Percentiles rank a stretch among this genome's conserved stretches.
Evolutionary conservation across 2,113 vertebrate species (phyloP).

Genomic region (Phaetusa simplex): DNA sequence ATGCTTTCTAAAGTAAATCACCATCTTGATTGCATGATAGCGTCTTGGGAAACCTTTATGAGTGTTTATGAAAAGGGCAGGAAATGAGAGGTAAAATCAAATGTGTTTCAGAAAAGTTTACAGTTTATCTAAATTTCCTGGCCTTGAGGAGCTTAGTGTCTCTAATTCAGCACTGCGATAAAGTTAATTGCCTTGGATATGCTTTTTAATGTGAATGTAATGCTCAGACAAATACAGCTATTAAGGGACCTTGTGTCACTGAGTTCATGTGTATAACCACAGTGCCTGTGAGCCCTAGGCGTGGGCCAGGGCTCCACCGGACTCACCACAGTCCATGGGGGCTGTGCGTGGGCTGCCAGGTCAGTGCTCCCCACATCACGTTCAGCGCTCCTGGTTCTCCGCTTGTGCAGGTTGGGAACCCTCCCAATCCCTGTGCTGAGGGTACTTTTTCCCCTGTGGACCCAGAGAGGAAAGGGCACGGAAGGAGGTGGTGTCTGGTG

Average conservation of each 20-base stretch:
- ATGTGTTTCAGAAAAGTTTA: slow-evolving; percentile 1
- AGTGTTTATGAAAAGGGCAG: slow-evolving; percentile 7
- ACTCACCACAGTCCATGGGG: not conserved
- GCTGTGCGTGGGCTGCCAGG: not conserved
- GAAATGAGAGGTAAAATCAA: slow-evolving; percentile 21
- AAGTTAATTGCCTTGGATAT: not conserved
- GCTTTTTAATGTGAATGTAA: not conserved
- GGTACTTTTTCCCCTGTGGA: not conserved
- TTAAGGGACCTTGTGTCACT: not conserved
- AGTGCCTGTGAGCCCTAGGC: not conserved
- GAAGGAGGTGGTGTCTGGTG: not conserved
- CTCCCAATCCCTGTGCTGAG: not conserved
- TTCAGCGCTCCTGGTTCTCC: not conserved
- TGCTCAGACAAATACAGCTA: not conserved
- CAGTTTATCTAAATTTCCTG: slow-evolving; percentile 23
- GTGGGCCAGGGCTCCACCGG: not conserved
- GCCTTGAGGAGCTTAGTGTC: not conserved
- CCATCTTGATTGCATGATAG: not conserved
- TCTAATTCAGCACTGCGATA: not conserved
- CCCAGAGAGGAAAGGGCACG: not conserved
- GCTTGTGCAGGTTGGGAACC: not conserved
- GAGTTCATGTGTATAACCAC: not conserved
- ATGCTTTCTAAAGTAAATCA: not conserved
- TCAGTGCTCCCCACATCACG: not conserved
- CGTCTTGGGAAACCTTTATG: not conserved